Evolutionary conservation across 2,797 vertebrate genomes (phyloP), one percentile per base, ranked within the genome.

Genomic region (Clarias fuscus): DNA sequence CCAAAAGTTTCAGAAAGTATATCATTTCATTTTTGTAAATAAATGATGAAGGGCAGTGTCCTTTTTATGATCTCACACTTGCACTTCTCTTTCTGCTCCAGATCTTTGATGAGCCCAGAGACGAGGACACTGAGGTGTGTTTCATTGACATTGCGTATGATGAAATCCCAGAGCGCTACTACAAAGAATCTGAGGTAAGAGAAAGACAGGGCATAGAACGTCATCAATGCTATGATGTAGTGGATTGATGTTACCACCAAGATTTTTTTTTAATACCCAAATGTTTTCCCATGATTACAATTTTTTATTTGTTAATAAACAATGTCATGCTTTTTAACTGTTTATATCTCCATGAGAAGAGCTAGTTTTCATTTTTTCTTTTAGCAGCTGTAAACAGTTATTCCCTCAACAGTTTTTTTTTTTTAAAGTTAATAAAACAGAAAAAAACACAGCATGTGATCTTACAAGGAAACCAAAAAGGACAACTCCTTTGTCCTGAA

Each of bases 161-260:
- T 94, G 95, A 96, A 88, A 94, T 96, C 89, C 97, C 98, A 0
- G 98, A 99, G 91, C 97, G 98, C 84, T 98, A 99, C 92, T 99
- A 98, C 94, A 99, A 99, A 90, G 97, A 98, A 40, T 97, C 97
- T 0, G 98, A 99, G 97, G 98, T 99, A 92, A 94, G 96, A 86
- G 14, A 15, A 72, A 93, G 92, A 87, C 91, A 93, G 92, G 93
- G 93, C 91, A 94, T 17, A 13, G 33, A 86, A 30, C 53, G 1
- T 20, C 65, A 71, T 59, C 33, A 68, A 10, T 53, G 65, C 67
- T 40, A 65, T 65, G 58, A 48, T 30, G 14, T 76, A n/a, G 13
- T 30, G 5, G 43, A n/a, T 13, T 53, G 43, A 72, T 24, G 33
- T 40, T 33, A 68, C 14, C 65, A 68, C 27, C 2, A 2, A 18